Conservation (phyloP, 2,113 vertebrate genomes). For the Gallinago jamesoni region DNA sequence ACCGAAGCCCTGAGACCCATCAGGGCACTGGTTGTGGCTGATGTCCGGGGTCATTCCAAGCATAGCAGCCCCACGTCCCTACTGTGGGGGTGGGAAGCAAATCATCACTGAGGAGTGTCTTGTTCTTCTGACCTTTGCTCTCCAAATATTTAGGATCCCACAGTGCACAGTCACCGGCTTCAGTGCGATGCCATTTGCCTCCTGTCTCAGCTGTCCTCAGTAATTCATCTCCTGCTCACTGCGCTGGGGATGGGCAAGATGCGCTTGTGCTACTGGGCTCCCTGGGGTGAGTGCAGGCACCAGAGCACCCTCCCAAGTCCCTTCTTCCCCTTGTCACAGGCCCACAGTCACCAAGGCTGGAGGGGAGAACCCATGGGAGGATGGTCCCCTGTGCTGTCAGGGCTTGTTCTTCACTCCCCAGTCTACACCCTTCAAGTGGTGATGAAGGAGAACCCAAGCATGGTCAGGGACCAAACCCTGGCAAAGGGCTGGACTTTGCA, state of each 20-base stretch:
- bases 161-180: constrained; percentile 49
- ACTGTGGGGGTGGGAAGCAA: neutral
- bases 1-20: accelerated
- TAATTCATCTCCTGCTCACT: constrained; percentile 65
- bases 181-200: constrained; percentile 64
- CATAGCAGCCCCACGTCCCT: constrained; percentile 10
- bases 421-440: neutral
- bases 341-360: neutral
- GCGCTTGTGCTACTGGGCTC: neutral
- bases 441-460: neutral
- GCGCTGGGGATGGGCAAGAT: neutral
- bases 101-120: constrained; percentile 33
- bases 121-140: constrained; percentile 73
- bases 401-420: neutral
- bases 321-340: neutral
- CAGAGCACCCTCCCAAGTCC: neutral
- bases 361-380: neutral
- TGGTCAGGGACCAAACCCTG: neutral
- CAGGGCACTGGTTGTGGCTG: neutral
- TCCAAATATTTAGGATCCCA: constrained; percentile 75
- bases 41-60: constrained; percentile 15
- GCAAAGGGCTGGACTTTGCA: neutral
- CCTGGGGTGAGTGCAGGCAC: neutral
- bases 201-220: constrained; percentile 69
- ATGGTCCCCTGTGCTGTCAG: neutral